Conservation (phyloP, 2,888 invertebrate species). For the Alcis repandata region DNA sequence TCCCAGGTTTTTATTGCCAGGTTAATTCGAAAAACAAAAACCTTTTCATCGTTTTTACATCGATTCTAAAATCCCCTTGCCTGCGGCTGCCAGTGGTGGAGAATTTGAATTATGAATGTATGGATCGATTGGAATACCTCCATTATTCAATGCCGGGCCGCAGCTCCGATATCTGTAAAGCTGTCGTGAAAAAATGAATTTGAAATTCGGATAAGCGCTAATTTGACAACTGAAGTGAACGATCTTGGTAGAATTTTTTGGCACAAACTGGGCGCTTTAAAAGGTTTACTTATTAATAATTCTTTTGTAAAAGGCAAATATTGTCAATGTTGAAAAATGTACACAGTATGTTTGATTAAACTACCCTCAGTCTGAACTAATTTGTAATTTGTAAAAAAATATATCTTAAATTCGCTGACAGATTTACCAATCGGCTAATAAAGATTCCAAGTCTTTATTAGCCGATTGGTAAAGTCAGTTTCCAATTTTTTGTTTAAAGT, state of each 20-base stretch:
- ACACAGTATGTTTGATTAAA: not conserved
- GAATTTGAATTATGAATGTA: conserved; percentile 44
- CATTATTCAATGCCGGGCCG: conserved; percentile 48
- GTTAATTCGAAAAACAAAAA: conserved; percentile 8
- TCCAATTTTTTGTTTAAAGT: no score
- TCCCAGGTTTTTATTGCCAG: no score
- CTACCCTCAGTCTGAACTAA: no score
- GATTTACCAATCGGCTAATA: no score
- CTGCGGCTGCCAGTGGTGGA: conserved; percentile 24
- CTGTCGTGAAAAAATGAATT: conserved; percentile 40
- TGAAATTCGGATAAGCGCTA: conserved; percentile 35
- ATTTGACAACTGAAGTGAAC: conserved; percentile 36
- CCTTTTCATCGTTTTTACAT: conserved; percentile 12
- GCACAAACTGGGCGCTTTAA: not conserved
- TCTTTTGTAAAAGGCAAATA: not conserved
- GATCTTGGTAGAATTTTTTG: conserved; percentile 3
- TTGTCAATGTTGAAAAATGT: no score
- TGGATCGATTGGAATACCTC: conserved; percentile 41
- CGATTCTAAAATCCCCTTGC: conserved; percentile 11
- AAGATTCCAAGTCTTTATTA: no score
- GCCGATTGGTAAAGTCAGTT: no score
- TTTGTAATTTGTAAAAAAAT: no score
- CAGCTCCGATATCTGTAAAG: conserved; percentile 37
- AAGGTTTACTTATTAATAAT: not conserved
- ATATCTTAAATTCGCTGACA: no score